Base-by-base conservation (phyloP, 2,797 vertebrate species). In the Oreochromis mossambicus region DNA sequence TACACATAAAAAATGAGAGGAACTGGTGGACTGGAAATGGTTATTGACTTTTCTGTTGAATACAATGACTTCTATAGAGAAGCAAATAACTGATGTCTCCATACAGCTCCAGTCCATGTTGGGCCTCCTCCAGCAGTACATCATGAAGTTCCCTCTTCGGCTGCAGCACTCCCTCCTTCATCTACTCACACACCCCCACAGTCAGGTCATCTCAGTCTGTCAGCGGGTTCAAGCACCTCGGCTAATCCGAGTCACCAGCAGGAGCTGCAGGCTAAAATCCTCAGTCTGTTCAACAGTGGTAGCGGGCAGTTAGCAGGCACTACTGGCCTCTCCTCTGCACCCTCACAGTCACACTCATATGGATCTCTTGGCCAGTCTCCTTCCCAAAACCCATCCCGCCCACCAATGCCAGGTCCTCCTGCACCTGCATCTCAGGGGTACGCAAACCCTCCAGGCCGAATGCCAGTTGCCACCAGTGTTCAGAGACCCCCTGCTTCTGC, bases 231-330 rank as follows among this genome's bases (percentile, higher is more conserved):
- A 14, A 68, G 91, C 54, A 77, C 94, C 87, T 48, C 96, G 2
- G 29, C 83, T 50, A 82, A 96, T 94, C 91, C 96, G 41, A 97
- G 26, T 86, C 94, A 97, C 21, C 96, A 97, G 94, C 98, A 99
- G 94, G 98, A 99, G 95, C 97, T 99, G 84, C 99, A 99, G 94
- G 98, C 98, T 84, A 99, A 99, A 94, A 99, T 99, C 93, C 98
- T 99, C 91, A 99, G 98, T 89, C 96, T 99, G 78, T 99, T 99
- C 93, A 99, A 98, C 92, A 99, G 97, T 0, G 98, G 97, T 56
- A 90, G 94, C 0, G 95, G 95, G 6, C 46, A 78, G 1, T 54
- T 89, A 2, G 26, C 58, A 0, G 38, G 43, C 4, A 1, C 32
- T 2, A 78, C 85, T 0, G 83, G 78, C 1, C 61, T 87, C 0